Evolutionary conservation across 2,888 invertebrate species (phyloP), one percentile per base, ranked within the genome.

Genomic region (Rhabditoides inermis): DNA sequence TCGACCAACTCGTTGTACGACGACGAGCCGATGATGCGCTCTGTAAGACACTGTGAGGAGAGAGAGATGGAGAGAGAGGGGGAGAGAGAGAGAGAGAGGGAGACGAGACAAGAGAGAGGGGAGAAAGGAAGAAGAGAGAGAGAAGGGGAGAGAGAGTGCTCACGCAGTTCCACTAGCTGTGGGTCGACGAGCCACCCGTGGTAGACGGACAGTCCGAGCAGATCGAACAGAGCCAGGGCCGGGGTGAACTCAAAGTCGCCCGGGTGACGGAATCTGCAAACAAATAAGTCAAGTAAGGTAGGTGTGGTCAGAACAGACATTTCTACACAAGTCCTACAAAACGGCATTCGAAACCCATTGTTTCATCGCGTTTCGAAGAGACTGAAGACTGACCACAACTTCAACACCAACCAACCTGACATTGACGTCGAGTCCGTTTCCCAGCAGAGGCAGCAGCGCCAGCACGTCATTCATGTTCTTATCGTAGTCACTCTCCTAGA

Each of bases 381-480:
- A n/a, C n/a, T n/a, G n/a, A n/a, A n/a, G n/a, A n/a, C n/a, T n/a
- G n/a, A n/a, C n/a, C n/a, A n/a, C n/a, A n/a, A n/a, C n/a, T n/a
- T n/a, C n/a, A n/a, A n/a, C n/a, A n/a, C n/a, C n/a, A 40, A 76
- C 77, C 59, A 79, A 83, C 69, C 77, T 78, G 15, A 83, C 79
- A 73, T 83, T 83, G 26, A 83, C 82, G 72, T 82, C 82, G 10
- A 83, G 70, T 3, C 83, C 83, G 25, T 81, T 82, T 56, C 79
- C 79, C 20, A 83, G 75, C 58, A 79, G 79, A 32, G 80, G 79
- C 60, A 83, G 77, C 36, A 82, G 77, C 37, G 78, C 76, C 70
- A 83, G 78, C 1, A 82, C 82, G 77, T 82, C 82, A 53, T 78
- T 74, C 72, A 82, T 78, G 65, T 82, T 82, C 62, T 81, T 81